Conservation (phyloP, 2,797 vertebrate genomes). For the Philypnodon macrostomus region DNA sequence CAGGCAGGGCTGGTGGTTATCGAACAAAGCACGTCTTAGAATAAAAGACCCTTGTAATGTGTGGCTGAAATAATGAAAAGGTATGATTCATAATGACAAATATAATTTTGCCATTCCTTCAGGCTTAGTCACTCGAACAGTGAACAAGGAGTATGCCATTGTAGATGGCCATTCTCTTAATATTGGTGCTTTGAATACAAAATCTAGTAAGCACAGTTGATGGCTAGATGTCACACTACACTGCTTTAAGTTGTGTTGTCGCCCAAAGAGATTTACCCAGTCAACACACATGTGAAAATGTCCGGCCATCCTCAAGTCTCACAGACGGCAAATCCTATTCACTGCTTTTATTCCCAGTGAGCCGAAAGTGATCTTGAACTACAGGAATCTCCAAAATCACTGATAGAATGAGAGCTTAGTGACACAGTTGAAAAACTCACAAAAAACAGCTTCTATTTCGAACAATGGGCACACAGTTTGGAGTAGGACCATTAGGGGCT, state of each 20-base stretch:
- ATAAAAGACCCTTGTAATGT: background rate
- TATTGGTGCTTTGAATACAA: background rate
- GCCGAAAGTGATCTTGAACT: conserved; percentile 6
- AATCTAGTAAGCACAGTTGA: background rate
- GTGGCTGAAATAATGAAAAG: background rate
- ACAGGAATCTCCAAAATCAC: background rate
- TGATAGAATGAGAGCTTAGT: background rate
- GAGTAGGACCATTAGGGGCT: background rate
- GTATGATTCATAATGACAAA: background rate
- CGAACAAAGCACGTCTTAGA: background rate
- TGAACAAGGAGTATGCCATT: background rate
- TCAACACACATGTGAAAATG: background rate
- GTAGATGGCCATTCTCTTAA: background rate
- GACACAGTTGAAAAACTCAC: background rate
- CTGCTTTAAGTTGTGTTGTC: conserved; percentile 3
- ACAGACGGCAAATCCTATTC: background rate
- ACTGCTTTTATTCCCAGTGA: background rate
- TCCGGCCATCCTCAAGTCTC: background rate
- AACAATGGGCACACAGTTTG: background rate
- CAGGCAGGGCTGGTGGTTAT: background rate
- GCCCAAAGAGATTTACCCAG: background rate
- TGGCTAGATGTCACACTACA: conserved; percentile 1
- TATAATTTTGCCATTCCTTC: background rate
- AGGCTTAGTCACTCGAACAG: background rate
- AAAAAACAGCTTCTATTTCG: background rate